Evolutionary conservation across 2,888 invertebrate species (phyloP).

Genomic region (Hedya salicella): DNA sequence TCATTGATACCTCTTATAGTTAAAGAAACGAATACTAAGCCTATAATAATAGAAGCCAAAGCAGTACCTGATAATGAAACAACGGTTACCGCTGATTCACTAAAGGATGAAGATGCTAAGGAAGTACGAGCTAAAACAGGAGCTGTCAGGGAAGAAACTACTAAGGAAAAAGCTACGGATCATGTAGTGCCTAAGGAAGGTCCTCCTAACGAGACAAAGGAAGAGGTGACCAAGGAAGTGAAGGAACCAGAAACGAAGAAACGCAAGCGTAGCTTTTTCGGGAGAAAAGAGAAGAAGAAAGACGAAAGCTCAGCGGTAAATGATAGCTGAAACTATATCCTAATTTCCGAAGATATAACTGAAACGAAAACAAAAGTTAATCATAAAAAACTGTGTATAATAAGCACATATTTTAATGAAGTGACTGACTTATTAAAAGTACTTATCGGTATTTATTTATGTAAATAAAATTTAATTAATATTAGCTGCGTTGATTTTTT

Average conservation of each 20-base stretch:
- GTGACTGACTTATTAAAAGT: too few relatives aligned
- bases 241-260: constrained; percentile 19
- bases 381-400: too few relatives aligned
- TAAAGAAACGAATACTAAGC: constrained; percentile 1
- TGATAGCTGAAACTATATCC: neutral
- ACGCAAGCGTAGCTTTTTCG: constrained; percentile 22
- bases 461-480: too few relatives aligned
- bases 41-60: neutral
- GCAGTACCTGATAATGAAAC: neutral
- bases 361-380: too few relatives aligned
- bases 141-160: neutral
- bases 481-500: too few relatives aligned
- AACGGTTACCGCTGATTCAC: neutral
- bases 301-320: neutral
- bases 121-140: neutral
- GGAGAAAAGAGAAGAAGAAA: constrained; percentile 36
- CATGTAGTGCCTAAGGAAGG: neutral
- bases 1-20: constrained; percentile 6
- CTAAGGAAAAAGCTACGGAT: neutral
- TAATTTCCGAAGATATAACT: neutral
- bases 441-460: too few relatives aligned
- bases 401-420: too few relatives aligned
- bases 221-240: constrained; percentile 8
- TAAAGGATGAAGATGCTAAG: neutral
- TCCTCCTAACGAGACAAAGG: neutral